Conservation (phyloP, 2,113 vertebrate species). For the Dipodomys stephensi region DNA sequence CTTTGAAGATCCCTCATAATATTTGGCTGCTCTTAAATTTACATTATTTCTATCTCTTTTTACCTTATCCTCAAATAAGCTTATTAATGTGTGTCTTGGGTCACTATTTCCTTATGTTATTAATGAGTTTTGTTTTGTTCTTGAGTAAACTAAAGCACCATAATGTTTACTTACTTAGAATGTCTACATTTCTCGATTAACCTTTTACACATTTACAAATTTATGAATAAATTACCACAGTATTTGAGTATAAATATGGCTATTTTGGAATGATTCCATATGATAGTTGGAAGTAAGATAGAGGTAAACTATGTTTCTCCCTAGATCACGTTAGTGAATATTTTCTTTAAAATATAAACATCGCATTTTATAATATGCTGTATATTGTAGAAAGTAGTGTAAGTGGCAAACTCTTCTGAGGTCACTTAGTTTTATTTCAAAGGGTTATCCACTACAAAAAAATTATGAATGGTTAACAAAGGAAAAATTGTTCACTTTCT, state of each 20-base stretch:
- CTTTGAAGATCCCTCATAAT: neutral
- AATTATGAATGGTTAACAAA: neutral
- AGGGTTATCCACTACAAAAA: neutral
- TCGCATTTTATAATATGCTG: neutral
- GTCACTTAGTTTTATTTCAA: constrained; percentile 14
- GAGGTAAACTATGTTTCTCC: neutral
- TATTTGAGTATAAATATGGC: neutral
- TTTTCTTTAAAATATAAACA: constrained; percentile 57
- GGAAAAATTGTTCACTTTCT: constrained; percentile 13
- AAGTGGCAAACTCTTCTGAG: neutral
- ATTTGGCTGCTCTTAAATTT: neutral
- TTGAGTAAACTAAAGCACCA: constrained; percentile 9
- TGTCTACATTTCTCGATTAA: neutral
- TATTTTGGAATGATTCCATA: constrained; percentile 17
- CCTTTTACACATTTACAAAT: neutral
- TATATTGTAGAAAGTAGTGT: neutral
- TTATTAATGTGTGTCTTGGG: neutral
- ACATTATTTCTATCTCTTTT: neutral
- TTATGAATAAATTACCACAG: neutral
- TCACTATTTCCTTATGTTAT: too few species aligned
- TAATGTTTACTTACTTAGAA: neutral
- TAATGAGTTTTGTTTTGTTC: too few species aligned
- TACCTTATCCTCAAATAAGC: neutral
- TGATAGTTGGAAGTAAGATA: neutral
- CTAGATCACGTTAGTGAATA: neutral